Conservation (phyloP, 2,113 vertebrate species). For the Mixornis gularis region DNA sequence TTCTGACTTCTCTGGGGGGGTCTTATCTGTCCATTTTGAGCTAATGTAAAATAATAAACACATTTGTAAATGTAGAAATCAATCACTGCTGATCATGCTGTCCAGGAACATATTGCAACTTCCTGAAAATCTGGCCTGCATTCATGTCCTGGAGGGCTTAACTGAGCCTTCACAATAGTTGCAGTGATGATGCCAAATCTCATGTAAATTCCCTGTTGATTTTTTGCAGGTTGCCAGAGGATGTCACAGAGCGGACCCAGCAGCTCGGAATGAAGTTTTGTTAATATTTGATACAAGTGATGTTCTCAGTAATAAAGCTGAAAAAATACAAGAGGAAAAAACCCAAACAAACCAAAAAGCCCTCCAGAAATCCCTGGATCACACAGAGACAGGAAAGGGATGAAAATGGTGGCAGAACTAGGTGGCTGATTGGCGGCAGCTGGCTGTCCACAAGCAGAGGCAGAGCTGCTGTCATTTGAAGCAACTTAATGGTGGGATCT, state of each 20-base stretch:
- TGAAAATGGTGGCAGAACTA: neutral
- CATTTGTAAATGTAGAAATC: neutral
- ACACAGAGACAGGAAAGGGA: neutral
- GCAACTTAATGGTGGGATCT: neutral
- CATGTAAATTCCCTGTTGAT: neutral
- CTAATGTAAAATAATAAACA: neutral
- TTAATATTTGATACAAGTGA: neutral
- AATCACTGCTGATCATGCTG: neutral
- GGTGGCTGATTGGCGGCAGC: neutral
- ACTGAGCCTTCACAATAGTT: conserved; percentile 12
- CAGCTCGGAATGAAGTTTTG: neutral
- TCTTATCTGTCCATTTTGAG: neutral
- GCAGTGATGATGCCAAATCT: conserved; percentile 8
- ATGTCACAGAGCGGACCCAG: neutral
- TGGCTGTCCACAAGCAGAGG: neutral
- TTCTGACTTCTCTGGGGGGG: neutral
- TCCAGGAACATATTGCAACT: neutral
- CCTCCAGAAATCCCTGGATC: neutral
- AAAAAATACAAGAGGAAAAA: neutral
- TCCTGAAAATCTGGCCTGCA: neutral
- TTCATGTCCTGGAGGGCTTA: conserved; percentile 11
- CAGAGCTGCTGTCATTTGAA: neutral
- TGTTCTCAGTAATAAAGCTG: neutral
- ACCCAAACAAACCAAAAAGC: neutral
- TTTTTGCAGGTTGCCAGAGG: conserved; percentile 14